Evolutionary conservation across 2,797 vertebrate species (phyloP).

Genomic region (Cossypha heuglini): DNA sequence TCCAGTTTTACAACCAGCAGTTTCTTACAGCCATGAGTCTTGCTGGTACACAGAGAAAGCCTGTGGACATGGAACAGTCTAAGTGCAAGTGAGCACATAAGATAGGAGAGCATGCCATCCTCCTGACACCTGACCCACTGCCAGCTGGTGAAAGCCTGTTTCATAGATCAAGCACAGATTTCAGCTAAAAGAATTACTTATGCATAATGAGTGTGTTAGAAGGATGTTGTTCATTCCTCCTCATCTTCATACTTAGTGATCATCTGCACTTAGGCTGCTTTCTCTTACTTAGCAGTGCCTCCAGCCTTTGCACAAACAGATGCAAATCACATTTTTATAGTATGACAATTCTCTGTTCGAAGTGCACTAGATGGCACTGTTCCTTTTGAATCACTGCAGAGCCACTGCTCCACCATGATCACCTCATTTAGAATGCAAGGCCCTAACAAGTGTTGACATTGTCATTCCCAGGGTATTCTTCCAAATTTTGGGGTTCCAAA

Average conservation of each 20-base stretch:
- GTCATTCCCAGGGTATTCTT: not conserved
- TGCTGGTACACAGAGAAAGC: not conserved
- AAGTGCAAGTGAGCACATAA: not conserved
- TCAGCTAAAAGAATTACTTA: not conserved
- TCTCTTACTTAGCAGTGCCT: not conserved
- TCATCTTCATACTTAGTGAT: not conserved
- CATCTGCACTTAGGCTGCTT: not conserved
- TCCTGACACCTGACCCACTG: not conserved
- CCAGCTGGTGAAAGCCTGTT: not conserved
- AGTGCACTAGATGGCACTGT: constrained; percentile 64
- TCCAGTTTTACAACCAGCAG: not conserved
- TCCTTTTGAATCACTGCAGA: constrained; percentile 6
- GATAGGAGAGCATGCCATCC: rapidly evolving
- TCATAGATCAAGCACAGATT: not conserved
- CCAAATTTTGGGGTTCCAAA: not conserved
- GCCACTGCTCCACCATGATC: not conserved
- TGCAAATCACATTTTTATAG: not conserved
- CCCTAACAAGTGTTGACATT: not conserved
- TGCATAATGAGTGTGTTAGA: not conserved
- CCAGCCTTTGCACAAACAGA: not conserved
- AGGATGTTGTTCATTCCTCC: not conserved
- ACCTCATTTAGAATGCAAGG: not conserved
- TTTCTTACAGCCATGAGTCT: not conserved
- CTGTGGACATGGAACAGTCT: not conserved
- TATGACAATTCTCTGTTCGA: not conserved